Conservation (phyloP, 92 coral and sea anemone genomes). For the Phenganax stokvisi region DNA sequence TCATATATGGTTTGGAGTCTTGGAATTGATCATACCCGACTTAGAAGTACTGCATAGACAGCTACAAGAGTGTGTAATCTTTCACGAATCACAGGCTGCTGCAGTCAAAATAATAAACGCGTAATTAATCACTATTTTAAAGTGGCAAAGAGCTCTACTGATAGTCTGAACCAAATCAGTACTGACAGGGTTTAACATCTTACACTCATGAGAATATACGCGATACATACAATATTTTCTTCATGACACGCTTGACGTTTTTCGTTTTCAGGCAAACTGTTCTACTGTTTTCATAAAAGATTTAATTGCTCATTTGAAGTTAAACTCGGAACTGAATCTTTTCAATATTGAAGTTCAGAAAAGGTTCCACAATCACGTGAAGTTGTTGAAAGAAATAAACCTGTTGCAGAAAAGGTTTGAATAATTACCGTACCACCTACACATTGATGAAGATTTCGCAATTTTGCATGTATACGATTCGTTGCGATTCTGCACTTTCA, state of each 20-base stretch:
- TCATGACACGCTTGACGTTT: too few species aligned
- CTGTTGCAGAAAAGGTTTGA: slow-evolving; percentile 54
- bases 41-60: too few species aligned
- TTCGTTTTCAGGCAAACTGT: slow-evolving; percentile 48
- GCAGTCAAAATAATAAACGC: too few species aligned
- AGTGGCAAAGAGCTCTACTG: too few species aligned
- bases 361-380: slow-evolving; percentile 51
- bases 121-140: too few species aligned
- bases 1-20: background rate
- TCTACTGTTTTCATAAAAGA: slow-evolving; percentile 54
- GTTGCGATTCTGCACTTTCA: too few species aligned
- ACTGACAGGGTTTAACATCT: background rate
- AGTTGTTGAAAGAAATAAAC: slow-evolving; percentile 50
- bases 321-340: slow-evolving; percentile 35
- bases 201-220: background rate
- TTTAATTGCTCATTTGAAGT: slow-evolving; percentile 46
- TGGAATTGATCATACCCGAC: background rate
- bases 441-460: background rate
- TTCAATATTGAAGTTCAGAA: slow-evolving; percentile 56
- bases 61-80: too few species aligned
- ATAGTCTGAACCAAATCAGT: too few species aligned
- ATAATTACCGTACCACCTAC: background rate
- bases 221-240: too few species aligned
- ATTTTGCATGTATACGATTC: too few species aligned
- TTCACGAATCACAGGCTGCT: too few species aligned